Evolutionary conservation across 37 sponge, comb jelly and placozoan species (phyloP).

Genomic region (Lycopodina hypogea): DNA sequence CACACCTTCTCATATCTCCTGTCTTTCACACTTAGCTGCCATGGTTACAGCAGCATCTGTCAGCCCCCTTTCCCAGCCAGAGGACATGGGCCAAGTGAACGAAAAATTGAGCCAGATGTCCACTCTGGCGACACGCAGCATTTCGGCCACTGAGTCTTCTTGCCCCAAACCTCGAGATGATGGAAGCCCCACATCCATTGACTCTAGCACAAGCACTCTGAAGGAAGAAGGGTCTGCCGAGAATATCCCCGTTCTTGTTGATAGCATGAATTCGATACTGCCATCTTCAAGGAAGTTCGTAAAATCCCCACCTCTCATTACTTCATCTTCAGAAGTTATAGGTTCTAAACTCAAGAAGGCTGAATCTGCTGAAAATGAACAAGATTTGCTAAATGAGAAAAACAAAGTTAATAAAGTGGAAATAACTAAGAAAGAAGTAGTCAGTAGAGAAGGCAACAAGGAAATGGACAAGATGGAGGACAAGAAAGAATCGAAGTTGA

Average conservation of each 20-base stretch:
- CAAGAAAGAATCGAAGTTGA: too few species aligned
- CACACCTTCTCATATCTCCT: background rate
- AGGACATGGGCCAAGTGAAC: slow-evolving; percentile 48
- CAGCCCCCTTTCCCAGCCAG: slow-evolving; percentile 30
- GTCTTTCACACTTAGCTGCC: background rate
- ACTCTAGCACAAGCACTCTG: slow-evolving; percentile 37
- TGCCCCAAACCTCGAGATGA: background rate
- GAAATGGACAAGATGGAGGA: too few species aligned
- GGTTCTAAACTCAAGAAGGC: background rate
- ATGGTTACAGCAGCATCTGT: slow-evolving; percentile 2
- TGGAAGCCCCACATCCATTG: slow-evolving; percentile 29
- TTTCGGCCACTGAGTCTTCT: background rate
- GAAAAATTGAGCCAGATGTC: slow-evolving; percentile 40
- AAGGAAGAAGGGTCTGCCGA: slow-evolving; percentile 17
- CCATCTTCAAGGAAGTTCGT: too few species aligned
- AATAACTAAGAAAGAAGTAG: too few species aligned
- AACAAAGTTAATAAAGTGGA: too few species aligned
- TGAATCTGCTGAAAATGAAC: background rate
- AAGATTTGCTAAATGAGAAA: background rate
- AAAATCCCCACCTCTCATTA: background rate
- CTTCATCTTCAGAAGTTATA: background rate
- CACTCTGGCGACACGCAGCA: slow-evolving; percentile 22
- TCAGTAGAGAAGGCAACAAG: too few species aligned
- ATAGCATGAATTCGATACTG: background rate
- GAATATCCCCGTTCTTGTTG: slow-evolving; percentile 6